phyloP scores from a whole-genome alignment of 2,797 vertebrate genomes.

The Cyprinodon diabolis region DNA sequence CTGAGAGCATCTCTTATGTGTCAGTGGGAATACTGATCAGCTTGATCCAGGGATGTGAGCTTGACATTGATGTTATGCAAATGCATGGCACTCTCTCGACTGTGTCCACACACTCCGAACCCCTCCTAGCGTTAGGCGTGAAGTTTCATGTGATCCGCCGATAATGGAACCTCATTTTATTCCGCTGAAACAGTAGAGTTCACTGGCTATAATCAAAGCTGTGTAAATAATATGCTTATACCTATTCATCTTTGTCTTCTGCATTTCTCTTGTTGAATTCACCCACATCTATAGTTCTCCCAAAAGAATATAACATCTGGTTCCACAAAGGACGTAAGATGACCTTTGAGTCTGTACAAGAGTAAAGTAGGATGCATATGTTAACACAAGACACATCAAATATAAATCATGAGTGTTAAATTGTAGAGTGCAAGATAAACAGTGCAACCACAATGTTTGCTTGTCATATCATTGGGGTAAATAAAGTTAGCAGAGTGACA shows the following conservation, averaged over 20 bases:
- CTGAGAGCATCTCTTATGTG: constrained; percentile 56
- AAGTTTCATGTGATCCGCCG: constrained; percentile 48
- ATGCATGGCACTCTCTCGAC: constrained; percentile 57
- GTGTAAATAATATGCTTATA: constrained; percentile 57
- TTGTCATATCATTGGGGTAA: constrained; percentile 49
- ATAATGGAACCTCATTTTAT: constrained; percentile 63
- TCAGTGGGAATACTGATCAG: constrained; percentile 71
- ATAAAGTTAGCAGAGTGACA: constrained; percentile 45
- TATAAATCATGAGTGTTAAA: constrained; percentile 57
- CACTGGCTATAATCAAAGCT: constrained; percentile 40
- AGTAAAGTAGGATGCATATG: constrained; percentile 34
- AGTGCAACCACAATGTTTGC: constrained; percentile 8
- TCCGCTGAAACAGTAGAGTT: constrained; percentile 35
- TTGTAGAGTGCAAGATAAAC: constrained; percentile 59
- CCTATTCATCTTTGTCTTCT: constrained; percentile 49
- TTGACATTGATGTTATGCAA: constrained; percentile 76
- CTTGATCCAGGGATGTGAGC: constrained; percentile 51
- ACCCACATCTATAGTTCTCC: neutral
- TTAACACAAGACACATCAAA: constrained; percentile 35
- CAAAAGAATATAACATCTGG: constrained; percentile 16
- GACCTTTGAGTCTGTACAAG: constrained; percentile 41
- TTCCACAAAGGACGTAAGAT: constrained; percentile 31
- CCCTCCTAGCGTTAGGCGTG: constrained; percentile 48
- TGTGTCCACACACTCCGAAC: constrained; percentile 55
- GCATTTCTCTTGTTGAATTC: constrained; percentile 2